Conservation (phyloP, 2,888 invertebrate species). For the Agriopis aurantiaria region DNA sequence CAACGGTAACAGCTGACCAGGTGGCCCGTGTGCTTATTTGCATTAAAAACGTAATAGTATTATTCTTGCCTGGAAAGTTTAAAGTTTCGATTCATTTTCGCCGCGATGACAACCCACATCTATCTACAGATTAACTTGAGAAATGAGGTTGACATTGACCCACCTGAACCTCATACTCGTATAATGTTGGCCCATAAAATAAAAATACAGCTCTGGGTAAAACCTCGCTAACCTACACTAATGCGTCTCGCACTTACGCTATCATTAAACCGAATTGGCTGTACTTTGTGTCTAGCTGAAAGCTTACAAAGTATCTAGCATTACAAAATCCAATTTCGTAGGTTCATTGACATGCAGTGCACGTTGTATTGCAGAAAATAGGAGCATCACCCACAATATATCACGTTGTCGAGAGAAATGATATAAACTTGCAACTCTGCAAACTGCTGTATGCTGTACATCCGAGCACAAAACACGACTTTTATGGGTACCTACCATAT, state of each 20-base stretch:
- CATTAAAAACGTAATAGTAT: no score
- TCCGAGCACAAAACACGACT: conserved; percentile 8
- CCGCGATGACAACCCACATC: no score
- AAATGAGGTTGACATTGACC: neutral
- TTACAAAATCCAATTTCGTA: conserved; percentile 42
- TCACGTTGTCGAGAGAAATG: conserved; percentile 36
- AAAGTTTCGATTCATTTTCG: no score
- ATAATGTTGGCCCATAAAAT: neutral
- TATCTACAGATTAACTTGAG: neutral
- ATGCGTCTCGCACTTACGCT: conserved; percentile 33
- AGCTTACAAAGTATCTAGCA: conserved; percentile 31
- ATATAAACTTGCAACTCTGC: conserved; percentile 26
- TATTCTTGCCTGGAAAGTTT: no score
- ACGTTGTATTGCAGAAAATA: conserved; percentile 41
- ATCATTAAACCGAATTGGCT: conserved; percentile 34
- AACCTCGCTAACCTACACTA: conserved; percentile 26
- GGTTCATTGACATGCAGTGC: conserved; percentile 45
- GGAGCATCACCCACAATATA: conserved; percentile 44
- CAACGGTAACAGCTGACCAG: no score
- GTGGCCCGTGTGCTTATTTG: no score
- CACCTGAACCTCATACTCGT: neutral
- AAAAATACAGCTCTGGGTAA: neutral
- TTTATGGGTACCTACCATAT: neutral
- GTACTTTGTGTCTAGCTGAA: conserved; percentile 33
- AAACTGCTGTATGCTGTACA: conserved; percentile 3